phyloP scores from a whole-genome alignment of 2,113 vertebrate genomes.

The Aegotheles bennettii region DNA sequence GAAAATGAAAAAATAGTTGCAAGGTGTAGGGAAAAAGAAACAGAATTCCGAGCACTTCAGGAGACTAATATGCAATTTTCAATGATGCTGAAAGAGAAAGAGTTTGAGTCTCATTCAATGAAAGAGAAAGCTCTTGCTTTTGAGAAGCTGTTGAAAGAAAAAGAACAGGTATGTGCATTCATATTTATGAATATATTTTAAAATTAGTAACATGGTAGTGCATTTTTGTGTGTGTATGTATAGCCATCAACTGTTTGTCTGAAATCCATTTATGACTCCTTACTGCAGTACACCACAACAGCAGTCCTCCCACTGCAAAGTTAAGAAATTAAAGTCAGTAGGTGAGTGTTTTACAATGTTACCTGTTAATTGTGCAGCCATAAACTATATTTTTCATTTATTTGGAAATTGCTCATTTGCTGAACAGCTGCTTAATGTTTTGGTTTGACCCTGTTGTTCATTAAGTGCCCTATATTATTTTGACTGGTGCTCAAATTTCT shows the following conservation, averaged over 20 bases:
- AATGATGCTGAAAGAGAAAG: slow-evolving; percentile 91
- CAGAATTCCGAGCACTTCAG: slow-evolving; percentile 91
- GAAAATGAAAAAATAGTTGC: slow-evolving; percentile 87
- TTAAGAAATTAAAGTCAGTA: not conserved
- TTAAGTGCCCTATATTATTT: not conserved
- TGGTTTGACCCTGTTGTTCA: not conserved
- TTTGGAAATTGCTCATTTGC: not conserved
- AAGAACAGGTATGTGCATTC: slow-evolving; percentile 83
- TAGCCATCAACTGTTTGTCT: not conserved
- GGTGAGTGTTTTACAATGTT: not conserved
- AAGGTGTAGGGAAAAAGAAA: slow-evolving; percentile 85
- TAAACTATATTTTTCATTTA: not conserved
- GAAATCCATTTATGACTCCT: not conserved
- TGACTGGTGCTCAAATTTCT: not conserved
- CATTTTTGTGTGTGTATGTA: not conserved
- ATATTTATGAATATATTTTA: not conserved
- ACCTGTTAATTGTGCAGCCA: not conserved
- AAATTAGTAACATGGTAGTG: not conserved
- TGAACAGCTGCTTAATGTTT: not conserved
- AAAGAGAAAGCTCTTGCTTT: slow-evolving; percentile 89
- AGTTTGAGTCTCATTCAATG: slow-evolving; percentile 87
- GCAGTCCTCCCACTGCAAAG: not conserved
- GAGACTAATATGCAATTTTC: slow-evolving; percentile 97
- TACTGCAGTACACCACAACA: not conserved
- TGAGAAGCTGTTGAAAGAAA: slow-evolving; percentile 91